Percentiles rank a stretch among this genome's conserved stretches.
Evolutionary conservation across 2,888 invertebrate genomes (phyloP).

Genomic region (Trichogramma evanescens): DNA sequence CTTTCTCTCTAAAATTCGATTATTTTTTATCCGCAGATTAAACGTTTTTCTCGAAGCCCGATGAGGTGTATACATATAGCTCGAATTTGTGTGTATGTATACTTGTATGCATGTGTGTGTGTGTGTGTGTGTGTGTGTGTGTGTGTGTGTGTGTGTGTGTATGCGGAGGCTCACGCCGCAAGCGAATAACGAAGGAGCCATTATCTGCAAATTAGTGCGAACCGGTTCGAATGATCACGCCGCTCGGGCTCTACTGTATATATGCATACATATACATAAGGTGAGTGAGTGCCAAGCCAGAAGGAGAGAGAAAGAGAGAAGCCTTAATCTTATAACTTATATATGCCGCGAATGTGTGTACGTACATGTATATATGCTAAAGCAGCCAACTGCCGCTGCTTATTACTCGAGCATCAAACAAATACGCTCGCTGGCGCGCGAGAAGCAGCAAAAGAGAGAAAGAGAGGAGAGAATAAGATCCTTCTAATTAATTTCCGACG

Average conservation of each 20-base stretch:
- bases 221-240: slow-evolving; percentile 24
- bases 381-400: slow-evolving; percentile 4
- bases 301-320: slow-evolving; percentile 10
- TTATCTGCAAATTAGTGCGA: slow-evolving; percentile 25
- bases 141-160: background rate
- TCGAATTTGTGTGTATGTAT: slow-evolving; percentile 1
- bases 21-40: slow-evolving; percentile 5
- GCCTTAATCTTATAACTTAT: slow-evolving; percentile 11
- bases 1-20: no score
- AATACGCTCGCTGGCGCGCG: slow-evolving; percentile 11
- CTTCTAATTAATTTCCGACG: slow-evolving; percentile 24
- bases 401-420: slow-evolving; percentile 21
- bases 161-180: background rate
- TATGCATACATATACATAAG: background rate
- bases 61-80: slow-evolving; percentile 8
- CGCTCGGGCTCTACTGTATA: background rate
- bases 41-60: background rate
- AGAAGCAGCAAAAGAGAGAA: background rate
- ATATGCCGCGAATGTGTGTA: no score
- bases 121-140: background rate
- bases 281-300: no score
- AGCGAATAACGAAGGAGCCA: slow-evolving; percentile 16
- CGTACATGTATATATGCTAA: no score
- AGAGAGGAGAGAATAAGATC: background rate
- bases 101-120: background rate